A percentile compares a stretch with the other conserved stretches of the same genome.
Evolutionary conservation across 2,888 invertebrate species (phyloP).

Genomic region (Dryobotodes eremita): DNA sequence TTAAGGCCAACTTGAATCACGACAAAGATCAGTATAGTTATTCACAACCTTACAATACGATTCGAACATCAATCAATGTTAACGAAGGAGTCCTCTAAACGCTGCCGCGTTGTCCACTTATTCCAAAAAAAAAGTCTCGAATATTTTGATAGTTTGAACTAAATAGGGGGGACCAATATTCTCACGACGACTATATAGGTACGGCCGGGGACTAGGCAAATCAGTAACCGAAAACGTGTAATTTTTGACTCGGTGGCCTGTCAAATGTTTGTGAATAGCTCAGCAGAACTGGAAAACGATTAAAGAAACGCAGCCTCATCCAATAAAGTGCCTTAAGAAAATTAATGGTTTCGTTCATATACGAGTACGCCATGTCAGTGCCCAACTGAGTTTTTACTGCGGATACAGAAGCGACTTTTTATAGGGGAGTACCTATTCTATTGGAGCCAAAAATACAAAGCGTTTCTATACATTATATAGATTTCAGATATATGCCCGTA

Average conservation of each 20-base stretch:
- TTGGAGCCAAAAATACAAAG: conserved; percentile 34
- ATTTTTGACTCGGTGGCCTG: too few relatives aligned
- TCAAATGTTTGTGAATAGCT: background rate
- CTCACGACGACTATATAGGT: background rate
- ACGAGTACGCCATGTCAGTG: background rate
- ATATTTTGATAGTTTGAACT: too few relatives aligned
- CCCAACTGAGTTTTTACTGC: conserved; percentile 10
- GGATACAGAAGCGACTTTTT: conserved; percentile 7
- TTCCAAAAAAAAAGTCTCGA: background rate
- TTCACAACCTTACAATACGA: background rate
- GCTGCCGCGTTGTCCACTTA: background rate
- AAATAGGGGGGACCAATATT: too few relatives aligned
- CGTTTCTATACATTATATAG: background rate
- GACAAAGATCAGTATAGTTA: background rate
- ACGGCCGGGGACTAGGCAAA: background rate
- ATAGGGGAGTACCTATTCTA: background rate
- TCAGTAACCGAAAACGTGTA: background rate
- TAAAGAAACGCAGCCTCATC: background rate
- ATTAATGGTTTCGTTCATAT: background rate
- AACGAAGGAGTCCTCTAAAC: background rate
- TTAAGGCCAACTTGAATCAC: background rate
- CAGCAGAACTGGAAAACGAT: background rate
- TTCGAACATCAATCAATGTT: background rate
- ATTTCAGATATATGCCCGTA: conserved; percentile 1
- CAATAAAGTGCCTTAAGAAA: background rate